These are phyloP conservation scores for Drosophila neoperkinsi DNA, from an alignment of 2,888 invertebrate species.

Conservation along the genomic window DNA sequence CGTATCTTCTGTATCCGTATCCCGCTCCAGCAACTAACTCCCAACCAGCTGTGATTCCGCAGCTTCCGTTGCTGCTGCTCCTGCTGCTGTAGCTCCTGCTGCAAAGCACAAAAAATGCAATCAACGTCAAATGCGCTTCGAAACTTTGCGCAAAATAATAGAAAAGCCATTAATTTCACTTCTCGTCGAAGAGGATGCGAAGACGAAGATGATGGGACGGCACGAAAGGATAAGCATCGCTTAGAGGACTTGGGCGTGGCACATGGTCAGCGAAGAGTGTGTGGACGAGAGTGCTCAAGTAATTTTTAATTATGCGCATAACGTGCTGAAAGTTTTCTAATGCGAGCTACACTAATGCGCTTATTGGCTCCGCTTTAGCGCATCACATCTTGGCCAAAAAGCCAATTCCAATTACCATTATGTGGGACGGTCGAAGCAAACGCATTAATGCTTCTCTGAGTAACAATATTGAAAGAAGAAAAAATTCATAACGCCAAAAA, in stretches of 20 bases:
- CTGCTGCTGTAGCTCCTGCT: conserved; percentile 28
- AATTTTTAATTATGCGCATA: conserved; percentile 77
- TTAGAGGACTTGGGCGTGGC: conserved; percentile 32
- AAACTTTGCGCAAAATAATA: conserved; percentile 79
- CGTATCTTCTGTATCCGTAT: conserved; percentile 37
- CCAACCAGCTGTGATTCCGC: conserved; percentile 73
- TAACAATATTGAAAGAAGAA: conserved; percentile 1
- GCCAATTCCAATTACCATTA: conserved; percentile 21
- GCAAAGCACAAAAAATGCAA: conserved; percentile 72
- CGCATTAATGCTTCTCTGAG: conserved; percentile 8
- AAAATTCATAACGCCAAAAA: conserved; percentile 1
- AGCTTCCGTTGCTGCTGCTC: conserved; percentile 40
- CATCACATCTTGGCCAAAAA: conserved; percentile 10
- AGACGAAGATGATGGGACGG: conserved; percentile 4
- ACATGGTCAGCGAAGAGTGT: conserved; percentile 27
- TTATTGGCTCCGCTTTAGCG: conserved; percentile 53
- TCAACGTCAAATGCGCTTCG: conserved; percentile 79
- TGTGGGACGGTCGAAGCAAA: not conserved
- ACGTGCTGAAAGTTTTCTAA: conserved; percentile 61
- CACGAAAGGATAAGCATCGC: conserved; percentile 4
- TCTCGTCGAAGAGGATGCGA: conserved; percentile 72
- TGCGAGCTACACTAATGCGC: conserved; percentile 61
- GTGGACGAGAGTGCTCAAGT: conserved; percentile 47
- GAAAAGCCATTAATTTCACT: conserved; percentile 79
- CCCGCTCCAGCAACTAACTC: conserved; percentile 32